Conservation (phyloP, 2,797 vertebrate genomes). For the Sciaenops ocellatus region DNA sequence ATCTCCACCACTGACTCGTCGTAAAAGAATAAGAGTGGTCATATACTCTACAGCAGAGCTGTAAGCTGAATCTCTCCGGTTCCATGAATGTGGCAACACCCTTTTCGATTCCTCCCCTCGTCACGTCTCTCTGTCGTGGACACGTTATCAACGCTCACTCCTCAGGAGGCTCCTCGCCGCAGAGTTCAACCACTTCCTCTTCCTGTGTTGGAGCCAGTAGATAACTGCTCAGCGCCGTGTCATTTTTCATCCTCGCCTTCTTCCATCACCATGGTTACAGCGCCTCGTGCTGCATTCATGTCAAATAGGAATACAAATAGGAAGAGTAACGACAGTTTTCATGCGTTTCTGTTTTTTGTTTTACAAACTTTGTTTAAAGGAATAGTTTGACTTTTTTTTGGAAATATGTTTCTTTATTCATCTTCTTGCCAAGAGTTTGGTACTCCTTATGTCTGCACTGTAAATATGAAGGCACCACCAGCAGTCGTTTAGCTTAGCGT, state of each 20-base stretch:
- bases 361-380: neutral
- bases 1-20: constrained; percentile 21
- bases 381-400: neutral
- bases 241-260: constrained; percentile 46
- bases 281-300: constrained; percentile 63
- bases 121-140: constrained; percentile 14
- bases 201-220: constrained; percentile 63
- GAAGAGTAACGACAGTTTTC: neutral
- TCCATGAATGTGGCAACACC: constrained; percentile 29
- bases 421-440: neutral
- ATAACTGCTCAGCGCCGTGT: constrained; percentile 53
- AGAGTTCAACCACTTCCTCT: constrained; percentile 68
- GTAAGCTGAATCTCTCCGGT: constrained; percentile 23
- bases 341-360: constrained; percentile 7
- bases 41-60: constrained; percentile 28
- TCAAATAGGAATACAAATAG: constrained; percentile 38
- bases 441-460: neutral
- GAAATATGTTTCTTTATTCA: neutral
- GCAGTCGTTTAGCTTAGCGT: neutral
- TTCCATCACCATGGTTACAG: constrained; percentile 41
- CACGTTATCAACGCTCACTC: constrained; percentile 53
- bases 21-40: neutral
- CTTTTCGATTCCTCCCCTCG: constrained; percentile 14
- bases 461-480: neutral
- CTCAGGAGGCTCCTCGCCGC: constrained; percentile 47